Percentiles rank a stretch among this genome's conserved stretches.
These are phyloP conservation scores for Euplexia lucipara DNA, from an alignment of 2,888 invertebrate genomes.

Conservation along the genomic window DNA sequence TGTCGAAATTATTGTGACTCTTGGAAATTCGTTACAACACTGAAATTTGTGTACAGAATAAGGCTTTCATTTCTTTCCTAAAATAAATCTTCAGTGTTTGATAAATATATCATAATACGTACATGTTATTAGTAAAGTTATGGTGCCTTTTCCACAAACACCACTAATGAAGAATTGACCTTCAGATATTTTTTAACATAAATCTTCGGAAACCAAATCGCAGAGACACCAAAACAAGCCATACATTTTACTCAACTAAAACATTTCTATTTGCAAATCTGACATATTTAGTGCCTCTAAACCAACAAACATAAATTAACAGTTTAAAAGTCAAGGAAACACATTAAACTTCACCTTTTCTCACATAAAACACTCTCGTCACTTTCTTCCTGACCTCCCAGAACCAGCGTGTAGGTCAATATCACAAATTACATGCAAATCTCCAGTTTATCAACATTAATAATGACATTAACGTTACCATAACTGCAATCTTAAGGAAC, in stretches of 20 bases:
- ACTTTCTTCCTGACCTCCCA: slow-evolving; percentile 57
- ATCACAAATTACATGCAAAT: slow-evolving; percentile 60
- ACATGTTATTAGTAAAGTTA: too few species aligned
- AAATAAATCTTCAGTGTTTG: too few species aligned
- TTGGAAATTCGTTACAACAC: too few species aligned
- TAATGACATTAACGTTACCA: slow-evolving; percentile 70
- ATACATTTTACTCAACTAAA: slow-evolving; percentile 20
- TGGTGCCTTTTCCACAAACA: too few species aligned
- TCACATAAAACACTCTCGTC: slow-evolving; percentile 49
- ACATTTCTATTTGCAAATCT: slow-evolving; percentile 47
- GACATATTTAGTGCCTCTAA: slow-evolving; percentile 50
- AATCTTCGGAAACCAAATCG: slow-evolving; percentile 2
- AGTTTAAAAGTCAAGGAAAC: slow-evolving; percentile 41
- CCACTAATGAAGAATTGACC: too few species aligned
- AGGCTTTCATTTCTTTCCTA: too few species aligned
- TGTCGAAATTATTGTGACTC: too few species aligned
- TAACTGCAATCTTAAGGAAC: slow-evolving; percentile 59
- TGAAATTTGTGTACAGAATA: too few species aligned
- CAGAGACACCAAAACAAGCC: slow-evolving; percentile 1
- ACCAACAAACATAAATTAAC: slow-evolving; percentile 48
- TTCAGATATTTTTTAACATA: too few species aligned
- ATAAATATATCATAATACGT: too few species aligned
- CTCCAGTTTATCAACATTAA: slow-evolving; percentile 62
- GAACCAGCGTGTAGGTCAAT: slow-evolving; percentile 52
- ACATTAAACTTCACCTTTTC: slow-evolving; percentile 51